Evolutionary conservation across 2,113 vertebrate species (phyloP).

Genomic region (Microcebus jonahi): DNA sequence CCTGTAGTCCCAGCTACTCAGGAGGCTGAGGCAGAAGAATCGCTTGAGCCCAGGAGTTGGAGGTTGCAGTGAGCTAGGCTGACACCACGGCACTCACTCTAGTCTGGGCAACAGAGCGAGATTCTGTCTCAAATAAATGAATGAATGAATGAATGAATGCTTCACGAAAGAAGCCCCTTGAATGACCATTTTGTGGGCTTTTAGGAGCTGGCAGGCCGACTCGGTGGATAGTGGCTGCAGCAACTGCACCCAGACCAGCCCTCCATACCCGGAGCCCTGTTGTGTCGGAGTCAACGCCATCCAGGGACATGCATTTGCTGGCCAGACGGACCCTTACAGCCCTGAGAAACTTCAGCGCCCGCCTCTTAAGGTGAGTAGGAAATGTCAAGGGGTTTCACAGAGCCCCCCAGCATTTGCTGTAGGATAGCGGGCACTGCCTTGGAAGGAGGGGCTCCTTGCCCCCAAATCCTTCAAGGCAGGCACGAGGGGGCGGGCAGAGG

Average conservation of each 20-base stretch:
- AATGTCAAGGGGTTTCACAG: neutral
- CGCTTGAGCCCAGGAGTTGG: too few relatives aligned
- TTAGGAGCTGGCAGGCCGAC: slow-evolving; percentile 97
- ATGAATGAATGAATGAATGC: too few relatives aligned
- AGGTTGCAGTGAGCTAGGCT: too few relatives aligned
- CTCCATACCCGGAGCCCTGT: slow-evolving; percentile 88
- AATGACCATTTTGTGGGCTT: slow-evolving; percentile 14
- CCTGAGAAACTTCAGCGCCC: slow-evolving; percentile 82
- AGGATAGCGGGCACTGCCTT: neutral
- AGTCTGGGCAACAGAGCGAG: too few relatives aligned
- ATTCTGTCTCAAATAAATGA: too few relatives aligned
- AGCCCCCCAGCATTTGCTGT: neutral
- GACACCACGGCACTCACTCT: too few relatives aligned
- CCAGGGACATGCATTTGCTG: slow-evolving; percentile 80
- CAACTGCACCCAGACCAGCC: slow-evolving; percentile 92
- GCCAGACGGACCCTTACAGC: slow-evolving; percentile 87
- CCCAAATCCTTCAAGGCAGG: too few relatives aligned
- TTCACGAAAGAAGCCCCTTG: neutral
- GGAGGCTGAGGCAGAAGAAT: too few relatives aligned
- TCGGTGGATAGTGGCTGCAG: slow-evolving; percentile 97
- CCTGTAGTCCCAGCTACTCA: too few relatives aligned
- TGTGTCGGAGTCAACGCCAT: slow-evolving; percentile 85
- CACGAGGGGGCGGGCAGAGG: neutral
- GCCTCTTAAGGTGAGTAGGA: slow-evolving; percentile 87
- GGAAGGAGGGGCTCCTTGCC: neutral